Conservation (phyloP, 1,140 invertebrate species). For the Caerostris extrusa region DNA sequence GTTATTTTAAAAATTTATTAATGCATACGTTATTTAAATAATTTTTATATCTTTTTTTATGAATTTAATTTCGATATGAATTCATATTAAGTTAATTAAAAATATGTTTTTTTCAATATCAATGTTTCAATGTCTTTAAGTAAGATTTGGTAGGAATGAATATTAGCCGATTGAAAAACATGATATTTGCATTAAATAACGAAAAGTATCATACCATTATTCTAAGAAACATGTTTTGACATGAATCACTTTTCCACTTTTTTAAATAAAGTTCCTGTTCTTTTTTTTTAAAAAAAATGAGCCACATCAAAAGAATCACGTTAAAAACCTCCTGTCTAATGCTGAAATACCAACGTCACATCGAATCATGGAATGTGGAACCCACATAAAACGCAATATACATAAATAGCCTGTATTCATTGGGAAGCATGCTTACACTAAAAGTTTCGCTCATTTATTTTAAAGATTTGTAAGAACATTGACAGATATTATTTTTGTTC, state of each 20-base stretch:
- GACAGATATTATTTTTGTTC: conserved; percentile 63
- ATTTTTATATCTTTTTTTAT: no score
- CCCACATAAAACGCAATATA: neutral
- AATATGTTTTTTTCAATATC: no score
- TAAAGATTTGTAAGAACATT: conserved; percentile 73
- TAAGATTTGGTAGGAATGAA: no score
- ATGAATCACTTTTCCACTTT: neutral
- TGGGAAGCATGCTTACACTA: neutral
- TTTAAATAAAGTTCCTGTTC: neutral
- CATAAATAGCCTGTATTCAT: conserved; percentile 48
- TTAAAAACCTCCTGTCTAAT: neutral
- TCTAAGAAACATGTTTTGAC: neutral
- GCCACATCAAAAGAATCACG: neutral
- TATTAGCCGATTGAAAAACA: no score
- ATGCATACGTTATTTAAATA: no score
- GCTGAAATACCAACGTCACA: conserved; percentile 6
- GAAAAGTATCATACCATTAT: no score
- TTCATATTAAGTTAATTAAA: no score
- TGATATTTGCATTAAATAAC: no score
- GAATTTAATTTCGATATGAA: no score
- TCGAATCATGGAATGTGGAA: neutral
- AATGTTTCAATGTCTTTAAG: no score
- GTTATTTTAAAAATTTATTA: no score
- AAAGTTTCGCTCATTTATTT: conserved; percentile 65
- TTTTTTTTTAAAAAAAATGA: no score